A percentile compares a stretch with the other conserved stretches of the same genome.
These are phyloP conservation scores for Ochropacha duplaris DNA, from an alignment of 2,888 invertebrate species.

Conservation along the genomic window DNA sequence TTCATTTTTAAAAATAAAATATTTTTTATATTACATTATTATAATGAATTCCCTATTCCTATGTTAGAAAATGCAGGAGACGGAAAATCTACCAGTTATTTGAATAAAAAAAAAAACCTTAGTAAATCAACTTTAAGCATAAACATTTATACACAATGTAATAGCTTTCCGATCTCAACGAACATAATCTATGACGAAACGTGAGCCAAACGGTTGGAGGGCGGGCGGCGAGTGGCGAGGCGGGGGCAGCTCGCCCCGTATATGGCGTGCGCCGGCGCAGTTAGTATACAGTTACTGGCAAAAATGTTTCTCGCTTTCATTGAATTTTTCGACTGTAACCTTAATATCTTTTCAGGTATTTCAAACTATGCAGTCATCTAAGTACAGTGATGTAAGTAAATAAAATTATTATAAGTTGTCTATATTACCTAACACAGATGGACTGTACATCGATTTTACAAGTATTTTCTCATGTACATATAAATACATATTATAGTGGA, in stretches of 20 bases:
- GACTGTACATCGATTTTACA: too few relatives aligned
- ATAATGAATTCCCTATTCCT: too few relatives aligned
- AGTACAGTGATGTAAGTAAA: not conserved
- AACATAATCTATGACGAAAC: slow-evolving; percentile 59
- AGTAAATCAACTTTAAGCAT: too few relatives aligned
- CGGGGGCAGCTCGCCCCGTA: slow-evolving; percentile 56
- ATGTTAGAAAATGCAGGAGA: too few relatives aligned
- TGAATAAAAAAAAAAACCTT: too few relatives aligned
- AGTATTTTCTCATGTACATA: too few relatives aligned
- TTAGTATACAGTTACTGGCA: slow-evolving; percentile 37
- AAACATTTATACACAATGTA: not conserved
- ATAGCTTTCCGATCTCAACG: slow-evolving; percentile 16
- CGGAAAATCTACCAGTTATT: too few relatives aligned
- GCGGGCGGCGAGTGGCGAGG: slow-evolving; percentile 55
- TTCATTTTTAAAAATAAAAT: too few relatives aligned
- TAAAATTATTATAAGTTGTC: not conserved
- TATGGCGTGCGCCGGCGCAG: slow-evolving; percentile 68
- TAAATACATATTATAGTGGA: too few relatives aligned
- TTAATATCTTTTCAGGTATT: not conserved
- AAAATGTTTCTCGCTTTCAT: slow-evolving; percentile 16
- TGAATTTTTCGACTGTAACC: not conserved
- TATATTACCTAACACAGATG: too few relatives aligned
- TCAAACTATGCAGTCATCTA: not conserved
- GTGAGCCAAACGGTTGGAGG: slow-evolving; percentile 64
- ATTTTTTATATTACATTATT: too few relatives aligned